Evolutionary conservation across 23 tunicate genomes (phyloP), one percentile per base, ranked within the genome.

Genomic region (Trididemnum clinides): DNA sequence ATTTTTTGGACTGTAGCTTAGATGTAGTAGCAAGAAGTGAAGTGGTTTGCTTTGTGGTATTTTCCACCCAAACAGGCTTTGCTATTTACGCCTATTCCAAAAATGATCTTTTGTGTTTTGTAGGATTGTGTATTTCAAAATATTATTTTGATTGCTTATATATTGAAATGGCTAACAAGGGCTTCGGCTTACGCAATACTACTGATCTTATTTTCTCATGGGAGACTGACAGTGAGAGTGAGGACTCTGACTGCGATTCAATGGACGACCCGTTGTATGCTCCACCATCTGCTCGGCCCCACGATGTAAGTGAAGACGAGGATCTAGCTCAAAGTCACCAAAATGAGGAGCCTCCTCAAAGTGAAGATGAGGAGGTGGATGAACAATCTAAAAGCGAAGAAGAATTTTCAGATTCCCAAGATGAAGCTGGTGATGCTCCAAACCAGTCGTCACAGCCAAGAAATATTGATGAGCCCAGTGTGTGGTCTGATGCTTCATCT

Each of bases 401-500:
- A 59, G 66, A 59, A 59, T 59, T 59, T 59, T 59, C 66, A 59
- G 66, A 59, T 59, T 59, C 66, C 66, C 66, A 59, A 59, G 66
- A 59, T 59, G 66, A 59, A 59, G 66, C 66, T 59, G 66, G 22
- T 59, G 66, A 59, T 59, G 66, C 66, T 59, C 25, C 66, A 59
- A 59, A 59, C 66, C 66, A 59, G 25, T 10, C 25, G 66, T 59
- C 66, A 59, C 66, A 59, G 66, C 66, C 66, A 59, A 59, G 66
- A 59, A 59, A n/a, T 59, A 59, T 10, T 59, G 66, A 59, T 59
- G 66, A 59, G 66, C 66, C 75, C 37, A 66, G 75, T 66, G 37
- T 66, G 75, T 66, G 75, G 75, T 66, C 75, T 66, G 75, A 66
- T 66, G 75, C 75, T 66, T 66, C 75, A 66, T 31, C 75, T 66